Evolutionary conservation across 2,888 invertebrate genomes (phyloP), one percentile per base, ranked within the genome.

Genomic region (Hypsopygia costalis): DNA sequence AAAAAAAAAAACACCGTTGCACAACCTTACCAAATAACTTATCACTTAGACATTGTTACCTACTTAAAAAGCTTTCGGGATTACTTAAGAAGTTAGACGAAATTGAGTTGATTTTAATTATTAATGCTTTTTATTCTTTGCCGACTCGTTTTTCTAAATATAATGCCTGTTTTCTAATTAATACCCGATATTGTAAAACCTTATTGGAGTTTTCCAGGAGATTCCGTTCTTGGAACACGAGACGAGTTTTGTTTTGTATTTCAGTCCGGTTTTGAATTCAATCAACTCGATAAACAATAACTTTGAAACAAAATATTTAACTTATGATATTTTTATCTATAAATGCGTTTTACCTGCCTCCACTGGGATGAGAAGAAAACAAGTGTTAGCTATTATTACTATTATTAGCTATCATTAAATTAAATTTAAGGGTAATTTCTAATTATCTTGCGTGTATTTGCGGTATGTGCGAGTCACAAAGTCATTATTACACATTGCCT

Each of bases 31-130:
- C 41, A 59, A 62, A 57, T 58, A 65, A 76, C 77, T 76, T 77
- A 49, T 52, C 65, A 71, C 74, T 77, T 58, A 62, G 63, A 6
- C 66, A 65, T 66, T 69, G 67, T 71, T 69, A 63, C 59, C 62
- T 63, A 61, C 70, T 67, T 64, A 69, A 68, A 65, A 64, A 72
- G 72, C 69, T 76, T 77, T 71, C 53, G 58, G 63, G 61, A 70
- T 76, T 77, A 76, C 76, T 77, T 67, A 65, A 65, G 63, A 77
- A 78, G 77, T 77, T 74, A 69, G 64, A 62, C 62, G 57, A 62
- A 67, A 69, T 70, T 59, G 59, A 62, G 61, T 67, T 65, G 62
- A 66, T 66, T 70, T 48, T 70, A 69, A 68, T 74, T 62, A 65
- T 67, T 59, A 53, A 58, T 43, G 52, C 52, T 51, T 56, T 57